A percentile compares a stretch with the other conserved stretches of the same genome.
Evolutionary conservation across 1,140 invertebrate genomes (phyloP).

Genomic region (Lanistes nyassanus): DNA sequence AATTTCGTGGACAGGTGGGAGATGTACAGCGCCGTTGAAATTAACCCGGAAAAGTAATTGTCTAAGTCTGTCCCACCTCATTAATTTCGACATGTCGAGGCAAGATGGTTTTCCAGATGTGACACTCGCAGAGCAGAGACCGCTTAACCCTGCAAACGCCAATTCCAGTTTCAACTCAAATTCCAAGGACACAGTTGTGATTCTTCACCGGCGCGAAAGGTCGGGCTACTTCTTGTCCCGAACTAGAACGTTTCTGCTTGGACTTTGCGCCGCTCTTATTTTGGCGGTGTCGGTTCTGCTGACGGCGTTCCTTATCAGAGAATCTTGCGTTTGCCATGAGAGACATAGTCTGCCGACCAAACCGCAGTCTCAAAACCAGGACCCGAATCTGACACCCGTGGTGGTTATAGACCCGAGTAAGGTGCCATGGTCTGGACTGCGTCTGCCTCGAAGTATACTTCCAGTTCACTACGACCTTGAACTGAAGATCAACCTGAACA

Average conservation of each 20-base stretch:
- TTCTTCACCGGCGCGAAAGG: not conserved
- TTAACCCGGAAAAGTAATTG: not conserved
- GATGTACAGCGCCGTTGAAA: no score
- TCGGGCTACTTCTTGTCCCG: not conserved
- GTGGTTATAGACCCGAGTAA: not conserved
- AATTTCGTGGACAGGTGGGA: not conserved
- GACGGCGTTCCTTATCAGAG: conserved; percentile 16
- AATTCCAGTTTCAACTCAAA: not conserved
- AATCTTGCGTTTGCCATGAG: conserved; percentile 2
- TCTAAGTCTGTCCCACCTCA: not conserved
- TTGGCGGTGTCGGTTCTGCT: conserved; percentile 9
- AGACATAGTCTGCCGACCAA: not conserved
- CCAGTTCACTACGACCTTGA: conserved; percentile 46
- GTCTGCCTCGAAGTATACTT: conserved; percentile 41
- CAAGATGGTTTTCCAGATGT: conserved; percentile 17
- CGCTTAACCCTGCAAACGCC: not conserved
- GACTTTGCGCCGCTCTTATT: conserved; percentile 5
- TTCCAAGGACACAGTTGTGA: conserved; percentile 10
- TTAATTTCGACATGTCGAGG: not conserved
- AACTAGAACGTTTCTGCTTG: not conserved
- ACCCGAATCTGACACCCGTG: not conserved
- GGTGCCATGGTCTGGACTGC: conserved; percentile 39
- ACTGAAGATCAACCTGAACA: conserved; percentile 41
- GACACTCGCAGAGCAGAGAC: conserved; percentile 23
- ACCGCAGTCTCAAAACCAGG: not conserved